Conservation (phyloP, 2,113 vertebrate genomes). For the Crotalus viridis region DNA sequence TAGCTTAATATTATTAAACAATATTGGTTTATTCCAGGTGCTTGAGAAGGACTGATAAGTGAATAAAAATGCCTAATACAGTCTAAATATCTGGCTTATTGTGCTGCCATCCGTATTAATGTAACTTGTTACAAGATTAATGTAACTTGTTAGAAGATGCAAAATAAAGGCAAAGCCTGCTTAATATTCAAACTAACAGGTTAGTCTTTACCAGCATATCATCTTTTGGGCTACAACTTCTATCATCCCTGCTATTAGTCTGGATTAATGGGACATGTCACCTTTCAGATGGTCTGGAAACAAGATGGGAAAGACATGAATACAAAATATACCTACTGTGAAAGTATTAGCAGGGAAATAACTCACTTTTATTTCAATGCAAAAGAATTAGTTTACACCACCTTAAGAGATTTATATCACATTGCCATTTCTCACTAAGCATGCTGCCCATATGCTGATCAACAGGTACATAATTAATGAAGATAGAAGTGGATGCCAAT, state of each 20-base stretch:
- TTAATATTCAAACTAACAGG: neutral
- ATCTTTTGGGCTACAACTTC: neutral
- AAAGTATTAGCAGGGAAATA: neutral
- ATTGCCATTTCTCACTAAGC: neutral
- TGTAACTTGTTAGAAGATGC: neutral
- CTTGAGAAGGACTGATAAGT: neutral
- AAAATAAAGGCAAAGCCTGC: neutral
- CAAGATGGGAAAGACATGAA: neutral
- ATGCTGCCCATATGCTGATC: neutral
- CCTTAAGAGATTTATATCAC: neutral
- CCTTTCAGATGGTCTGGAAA: neutral
- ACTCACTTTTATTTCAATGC: neutral
- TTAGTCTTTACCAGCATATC: neutral
- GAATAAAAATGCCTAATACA: neutral
- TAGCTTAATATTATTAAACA: neutral
- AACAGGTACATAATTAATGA: neutral
- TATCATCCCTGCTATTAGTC: neutral
- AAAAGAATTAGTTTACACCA: neutral
- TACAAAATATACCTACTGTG: neutral
- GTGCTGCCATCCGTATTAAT: neutral
- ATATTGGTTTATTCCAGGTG: neutral
- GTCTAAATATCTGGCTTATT: neutral
- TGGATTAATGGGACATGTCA: neutral
- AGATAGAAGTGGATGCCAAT: neutral
- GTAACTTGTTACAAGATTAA: neutral